phyloP scores from a whole-genome alignment of 2,797 vertebrate species.

The Thamnophis elegans region DNA sequence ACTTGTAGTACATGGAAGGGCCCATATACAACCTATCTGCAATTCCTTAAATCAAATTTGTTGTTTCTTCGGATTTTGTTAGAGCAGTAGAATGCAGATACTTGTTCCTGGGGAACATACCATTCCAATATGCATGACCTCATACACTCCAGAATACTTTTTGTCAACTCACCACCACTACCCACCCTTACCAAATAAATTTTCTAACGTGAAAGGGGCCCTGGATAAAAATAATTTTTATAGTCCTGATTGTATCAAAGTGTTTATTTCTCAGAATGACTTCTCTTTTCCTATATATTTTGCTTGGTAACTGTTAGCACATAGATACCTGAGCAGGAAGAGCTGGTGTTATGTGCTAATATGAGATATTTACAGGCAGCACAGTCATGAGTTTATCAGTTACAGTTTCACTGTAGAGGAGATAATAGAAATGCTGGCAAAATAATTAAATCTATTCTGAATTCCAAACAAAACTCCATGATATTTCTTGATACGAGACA shows the following conservation, averaged over 20 bases:
- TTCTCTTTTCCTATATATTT: not conserved
- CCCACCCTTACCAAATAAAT: not conserved
- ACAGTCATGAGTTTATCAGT: not conserved
- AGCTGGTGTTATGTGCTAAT: not conserved
- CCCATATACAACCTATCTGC: not conserved
- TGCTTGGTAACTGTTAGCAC: not conserved
- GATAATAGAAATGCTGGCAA: constrained; percentile 4
- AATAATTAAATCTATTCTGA: not conserved
- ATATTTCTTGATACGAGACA: not conserved
- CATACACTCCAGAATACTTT: not conserved
- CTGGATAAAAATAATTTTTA: not conserved
- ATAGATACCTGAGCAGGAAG: not conserved
- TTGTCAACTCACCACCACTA: not conserved
- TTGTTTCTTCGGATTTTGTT: not conserved
- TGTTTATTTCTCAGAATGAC: not conserved
- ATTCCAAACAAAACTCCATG: not conserved
- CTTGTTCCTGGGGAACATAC: not conserved
- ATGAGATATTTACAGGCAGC: not conserved
- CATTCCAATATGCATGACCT: not conserved
- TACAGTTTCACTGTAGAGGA: constrained; percentile 26
- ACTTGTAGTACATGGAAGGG: not conserved
- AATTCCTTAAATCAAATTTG: not conserved
- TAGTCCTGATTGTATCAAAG: not conserved
- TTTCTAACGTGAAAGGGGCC: not conserved
- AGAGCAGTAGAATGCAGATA: not conserved